Evolutionary conservation across 2,888 invertebrate genomes (phyloP), one percentile per base, ranked within the genome.

Genomic region (Andricus curvator): DNA sequence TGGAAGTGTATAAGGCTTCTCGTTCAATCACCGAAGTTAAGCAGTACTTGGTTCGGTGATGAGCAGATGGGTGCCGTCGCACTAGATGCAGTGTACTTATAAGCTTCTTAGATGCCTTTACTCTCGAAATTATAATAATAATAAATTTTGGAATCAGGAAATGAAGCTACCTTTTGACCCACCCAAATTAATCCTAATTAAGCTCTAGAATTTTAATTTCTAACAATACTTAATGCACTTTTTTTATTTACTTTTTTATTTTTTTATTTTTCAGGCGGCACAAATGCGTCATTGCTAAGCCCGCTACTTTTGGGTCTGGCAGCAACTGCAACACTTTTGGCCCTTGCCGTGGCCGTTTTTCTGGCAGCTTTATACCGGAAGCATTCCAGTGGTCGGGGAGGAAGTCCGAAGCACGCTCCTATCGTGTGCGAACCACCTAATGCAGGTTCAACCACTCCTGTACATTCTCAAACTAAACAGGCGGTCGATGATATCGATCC

Each of bases 241-340:
- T 33, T 37, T 56, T 56, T 20, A 4, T 44, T 74, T 74, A 37
- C 37, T n/a, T n/a, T n/a, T n/a, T n/a, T n/a, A n/a, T n/a, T n/a
- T n/a, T n/a, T n/a, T n/a, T n/a, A 37, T 29, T 11, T 62, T 83
- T 79, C 86, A 91, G 91, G 90, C 48, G 89, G 88, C 83, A 88
- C 90, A 74, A 88, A 90, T 81, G 89, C 88, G 56, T 88, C 90
- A 82, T 88, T 89, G 80, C 86, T 97, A 89, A 97, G 96, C 85
- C 97, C 97, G 20, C 94, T 97, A 79, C 93, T 97, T 81, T 95
- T 97, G 11, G 96, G 96, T 2, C 94, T 97, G 86, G 95, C 97
- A 80, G 96, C 96, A 11, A 96, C 96, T 90, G 96, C 96, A 29
- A 96, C 96, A 4, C 93, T 96, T 77, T 93, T 97, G 78, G 96